Percentiles rank a stretch among this genome's conserved stretches.
These are phyloP conservation scores for Ascidia mentula DNA, from an alignment of 23 tunicate species.

Conservation along the genomic window DNA sequence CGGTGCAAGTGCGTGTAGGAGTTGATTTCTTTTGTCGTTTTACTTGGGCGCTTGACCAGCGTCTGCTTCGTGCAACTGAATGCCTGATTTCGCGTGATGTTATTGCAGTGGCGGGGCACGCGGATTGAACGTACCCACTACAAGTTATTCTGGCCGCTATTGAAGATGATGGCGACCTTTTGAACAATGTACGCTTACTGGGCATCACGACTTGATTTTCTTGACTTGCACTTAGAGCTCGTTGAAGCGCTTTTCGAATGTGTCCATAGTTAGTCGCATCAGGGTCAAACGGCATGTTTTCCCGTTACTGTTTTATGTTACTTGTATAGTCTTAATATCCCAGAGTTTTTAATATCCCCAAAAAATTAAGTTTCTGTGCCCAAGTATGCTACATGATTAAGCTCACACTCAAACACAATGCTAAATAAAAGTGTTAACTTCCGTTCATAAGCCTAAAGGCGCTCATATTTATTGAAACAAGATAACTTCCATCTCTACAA, in stretches of 20 bases:
- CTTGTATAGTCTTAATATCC: too few relatives aligned
- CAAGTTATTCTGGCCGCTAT: background rate
- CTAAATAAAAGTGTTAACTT: too few relatives aligned
- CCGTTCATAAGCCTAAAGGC: too few relatives aligned
- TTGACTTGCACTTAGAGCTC: background rate
- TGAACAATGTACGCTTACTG: too few relatives aligned
- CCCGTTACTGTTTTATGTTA: too few relatives aligned
- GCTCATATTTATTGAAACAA: too few relatives aligned
- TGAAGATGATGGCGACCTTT: background rate
- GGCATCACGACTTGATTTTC: too few relatives aligned
- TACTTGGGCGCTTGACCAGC: constrained; percentile 33
- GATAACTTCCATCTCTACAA: too few relatives aligned
- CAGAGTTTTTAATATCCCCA: background rate
- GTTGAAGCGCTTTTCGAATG: background rate
- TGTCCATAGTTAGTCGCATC: background rate
- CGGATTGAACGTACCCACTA: background rate
- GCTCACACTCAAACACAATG: background rate
- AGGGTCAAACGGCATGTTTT: background rate
- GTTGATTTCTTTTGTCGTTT: background rate
- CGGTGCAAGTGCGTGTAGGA: background rate
- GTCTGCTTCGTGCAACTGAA: constrained; percentile 40
- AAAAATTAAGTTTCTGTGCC: background rate
- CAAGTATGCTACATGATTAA: background rate
- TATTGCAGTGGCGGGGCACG: background rate
- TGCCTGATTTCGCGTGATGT: constrained; percentile 25